A percentile compares a stretch with the other conserved stretches of the same genome.
These are phyloP conservation scores for Hylomyscus alleni DNA, from an alignment of 2,797 vertebrate species.

Conservation along the genomic window DNA sequence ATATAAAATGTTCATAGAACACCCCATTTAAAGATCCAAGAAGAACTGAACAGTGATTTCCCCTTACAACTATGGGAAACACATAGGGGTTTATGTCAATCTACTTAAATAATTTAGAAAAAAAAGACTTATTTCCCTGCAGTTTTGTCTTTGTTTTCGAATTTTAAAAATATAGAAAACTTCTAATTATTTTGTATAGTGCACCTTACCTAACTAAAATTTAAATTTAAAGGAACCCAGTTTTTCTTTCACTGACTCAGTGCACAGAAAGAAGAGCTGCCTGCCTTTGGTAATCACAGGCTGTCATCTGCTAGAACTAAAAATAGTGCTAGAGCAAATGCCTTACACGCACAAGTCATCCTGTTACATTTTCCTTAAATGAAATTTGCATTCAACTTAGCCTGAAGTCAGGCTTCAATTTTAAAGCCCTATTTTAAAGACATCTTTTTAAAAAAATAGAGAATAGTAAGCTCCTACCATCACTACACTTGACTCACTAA, in stretches of 20 bases:
- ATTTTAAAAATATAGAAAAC: not conserved
- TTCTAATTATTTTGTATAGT: conserved; percentile 12
- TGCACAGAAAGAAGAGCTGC: conserved; percentile 87
- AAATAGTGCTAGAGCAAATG: conserved; percentile 91
- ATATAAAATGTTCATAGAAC: conserved; percentile 21
- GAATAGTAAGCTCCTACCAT: not conserved
- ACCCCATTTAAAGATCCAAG: conserved; percentile 46
- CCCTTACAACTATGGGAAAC: not conserved
- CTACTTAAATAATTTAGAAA: conserved; percentile 22
- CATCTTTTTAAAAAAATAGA: not conserved
- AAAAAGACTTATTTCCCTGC: not conserved
- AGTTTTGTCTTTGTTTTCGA: not conserved
- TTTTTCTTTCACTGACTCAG: conserved; percentile 73
- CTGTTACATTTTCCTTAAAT: conserved; percentile 86
- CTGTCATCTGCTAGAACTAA: conserved; percentile 91
- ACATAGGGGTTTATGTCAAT: not conserved
- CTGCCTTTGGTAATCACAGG: conserved; percentile 93
- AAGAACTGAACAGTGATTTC: conserved; percentile 22
- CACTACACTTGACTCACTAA: not conserved
- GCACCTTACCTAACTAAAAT: conserved; percentile 57
- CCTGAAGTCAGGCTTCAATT: conserved; percentile 38
- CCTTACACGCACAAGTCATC: conserved; percentile 88
- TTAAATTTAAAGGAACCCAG: conserved; percentile 59
- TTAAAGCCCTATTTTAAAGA: conserved; percentile 7
- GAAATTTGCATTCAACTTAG: conserved; percentile 67